Conservation (phyloP, 2,888 invertebrate species). For the Neocrepidodera transversa region DNA sequence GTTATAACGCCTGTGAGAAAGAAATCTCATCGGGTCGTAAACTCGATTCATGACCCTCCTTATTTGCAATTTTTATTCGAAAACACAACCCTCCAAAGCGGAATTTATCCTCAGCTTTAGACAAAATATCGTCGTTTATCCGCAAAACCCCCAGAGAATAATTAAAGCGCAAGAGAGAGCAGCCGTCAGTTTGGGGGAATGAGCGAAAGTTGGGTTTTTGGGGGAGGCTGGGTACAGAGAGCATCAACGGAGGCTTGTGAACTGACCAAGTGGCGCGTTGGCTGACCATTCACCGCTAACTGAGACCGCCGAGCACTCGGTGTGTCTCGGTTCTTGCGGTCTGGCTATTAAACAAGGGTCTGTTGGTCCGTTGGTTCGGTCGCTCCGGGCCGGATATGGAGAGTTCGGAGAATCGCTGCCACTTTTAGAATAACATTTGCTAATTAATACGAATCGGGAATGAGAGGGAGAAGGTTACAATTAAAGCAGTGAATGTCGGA, state of each 20-base stretch:
- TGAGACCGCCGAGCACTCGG: conserved; percentile 48
- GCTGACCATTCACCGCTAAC: conserved; percentile 49
- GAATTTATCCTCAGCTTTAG: conserved; percentile 25
- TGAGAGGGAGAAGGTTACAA: not conserved
- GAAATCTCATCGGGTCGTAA: conserved; percentile 1
- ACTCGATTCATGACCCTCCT: conserved; percentile 12
- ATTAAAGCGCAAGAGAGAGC: conserved; percentile 36
- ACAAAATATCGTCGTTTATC: conserved; percentile 32
- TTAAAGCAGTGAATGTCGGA: not conserved
- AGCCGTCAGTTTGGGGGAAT: not conserved
- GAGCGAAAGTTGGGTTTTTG: not conserved
- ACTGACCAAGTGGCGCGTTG: conserved; percentile 48
- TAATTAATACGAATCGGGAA: conserved; percentile 10
- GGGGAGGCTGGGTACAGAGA: conserved; percentile 1
- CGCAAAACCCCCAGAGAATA: conserved; percentile 33
- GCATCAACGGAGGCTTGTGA: conserved; percentile 39
- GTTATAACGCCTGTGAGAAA: not conserved
- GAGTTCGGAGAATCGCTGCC: conserved; percentile 14
- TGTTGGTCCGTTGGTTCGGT: conserved; percentile 5
- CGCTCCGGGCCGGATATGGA: not conserved
- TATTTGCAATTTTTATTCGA: conserved; percentile 26
- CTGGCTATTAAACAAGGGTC: conserved; percentile 53
- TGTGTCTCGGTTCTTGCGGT: conserved; percentile 49
- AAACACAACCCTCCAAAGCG: conserved; percentile 11
- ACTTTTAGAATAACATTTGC: conserved; percentile 10